Conservation (phyloP, 2,113 vertebrate genomes). For the Archocentrus centrarchus region DNA sequence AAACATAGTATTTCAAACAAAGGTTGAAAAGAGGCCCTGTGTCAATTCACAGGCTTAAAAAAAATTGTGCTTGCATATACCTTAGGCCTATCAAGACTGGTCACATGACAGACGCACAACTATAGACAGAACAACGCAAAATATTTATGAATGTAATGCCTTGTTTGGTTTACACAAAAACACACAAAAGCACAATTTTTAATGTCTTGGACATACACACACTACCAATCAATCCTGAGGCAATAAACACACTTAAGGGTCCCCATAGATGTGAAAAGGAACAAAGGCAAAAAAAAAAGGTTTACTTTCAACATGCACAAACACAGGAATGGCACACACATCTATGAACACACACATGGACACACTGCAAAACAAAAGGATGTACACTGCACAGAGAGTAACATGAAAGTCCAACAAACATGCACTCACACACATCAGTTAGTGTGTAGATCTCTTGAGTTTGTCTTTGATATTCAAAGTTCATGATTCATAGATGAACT, state of each 20-base stretch:
- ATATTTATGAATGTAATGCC: background rate
- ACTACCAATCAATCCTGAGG: constrained; percentile 36
- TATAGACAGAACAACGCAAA: background rate
- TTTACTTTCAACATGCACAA: constrained; percentile 26
- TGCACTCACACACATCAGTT: constrained; percentile 5
- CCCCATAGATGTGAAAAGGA: constrained; percentile 29
- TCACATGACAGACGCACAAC: constrained; percentile 1
- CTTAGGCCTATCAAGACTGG: background rate
- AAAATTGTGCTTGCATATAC: background rate
- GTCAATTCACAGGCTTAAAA: background rate
- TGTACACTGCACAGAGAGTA: background rate
- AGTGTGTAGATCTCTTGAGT: constrained; percentile 35
- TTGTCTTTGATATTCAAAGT: constrained; percentile 71
- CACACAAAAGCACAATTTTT: background rate
- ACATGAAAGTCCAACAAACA: constrained; percentile 24
- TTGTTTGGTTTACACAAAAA: background rate
- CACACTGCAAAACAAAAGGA: background rate
- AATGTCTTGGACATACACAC: constrained; percentile 5
- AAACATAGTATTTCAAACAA: background rate
- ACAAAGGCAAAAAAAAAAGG: constrained; percentile 31
- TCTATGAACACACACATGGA: background rate
- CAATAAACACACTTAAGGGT: constrained; percentile 52
- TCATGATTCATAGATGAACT: constrained; percentile 73
- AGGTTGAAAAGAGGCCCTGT: background rate
- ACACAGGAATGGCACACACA: constrained; percentile 19